Percentiles rank a stretch among this genome's conserved stretches.
Evolutionary conservation across 1,140 invertebrate genomes (phyloP).

Genomic region (Acromyrmex echinatior): DNA sequence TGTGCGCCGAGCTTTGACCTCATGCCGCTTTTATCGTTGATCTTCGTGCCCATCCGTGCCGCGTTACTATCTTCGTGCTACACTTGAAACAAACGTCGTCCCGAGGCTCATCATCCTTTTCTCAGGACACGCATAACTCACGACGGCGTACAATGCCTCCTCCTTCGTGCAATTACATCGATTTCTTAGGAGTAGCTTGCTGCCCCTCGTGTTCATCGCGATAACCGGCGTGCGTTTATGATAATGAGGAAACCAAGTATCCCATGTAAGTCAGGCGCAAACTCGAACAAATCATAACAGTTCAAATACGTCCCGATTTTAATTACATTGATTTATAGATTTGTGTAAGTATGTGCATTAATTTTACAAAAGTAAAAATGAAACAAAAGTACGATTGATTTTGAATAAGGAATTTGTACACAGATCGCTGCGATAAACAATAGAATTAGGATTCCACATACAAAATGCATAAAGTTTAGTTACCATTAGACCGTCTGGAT

Average conservation of each 20-base stretch:
- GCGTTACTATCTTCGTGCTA: slow-evolving; percentile 34
- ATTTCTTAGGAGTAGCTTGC: slow-evolving; percentile 42
- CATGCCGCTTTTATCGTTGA: slow-evolving; percentile 19
- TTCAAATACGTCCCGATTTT: slow-evolving; percentile 9
- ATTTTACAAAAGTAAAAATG: not conserved
- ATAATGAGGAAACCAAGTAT: slow-evolving; percentile 46
- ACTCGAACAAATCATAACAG: not conserved
- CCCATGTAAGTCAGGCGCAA: not conserved
- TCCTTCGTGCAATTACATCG: slow-evolving; percentile 48
- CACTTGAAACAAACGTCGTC: slow-evolving; percentile 38
- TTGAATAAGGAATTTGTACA: not conserved
- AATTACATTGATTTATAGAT: not conserved
- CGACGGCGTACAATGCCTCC: slow-evolving; percentile 36
- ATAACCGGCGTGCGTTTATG: slow-evolving; percentile 45
- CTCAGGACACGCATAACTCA: slow-evolving; percentile 45
- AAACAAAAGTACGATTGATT: slow-evolving; percentile 17
- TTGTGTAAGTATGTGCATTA: not conserved
- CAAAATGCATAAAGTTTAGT: too few species aligned
- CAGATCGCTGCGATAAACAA: not conserved
- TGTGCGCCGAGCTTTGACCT: slow-evolving; percentile 49
- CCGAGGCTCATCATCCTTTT: slow-evolving; percentile 22
- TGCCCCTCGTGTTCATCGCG: slow-evolving; percentile 5
- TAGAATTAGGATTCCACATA: not conserved
- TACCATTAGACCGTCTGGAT: too few species aligned
- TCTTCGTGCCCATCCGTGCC: slow-evolving; percentile 1